phyloP scores from a whole-genome alignment of 2,888 invertebrate genomes.

The Pseudococcus longispinus region DNA sequence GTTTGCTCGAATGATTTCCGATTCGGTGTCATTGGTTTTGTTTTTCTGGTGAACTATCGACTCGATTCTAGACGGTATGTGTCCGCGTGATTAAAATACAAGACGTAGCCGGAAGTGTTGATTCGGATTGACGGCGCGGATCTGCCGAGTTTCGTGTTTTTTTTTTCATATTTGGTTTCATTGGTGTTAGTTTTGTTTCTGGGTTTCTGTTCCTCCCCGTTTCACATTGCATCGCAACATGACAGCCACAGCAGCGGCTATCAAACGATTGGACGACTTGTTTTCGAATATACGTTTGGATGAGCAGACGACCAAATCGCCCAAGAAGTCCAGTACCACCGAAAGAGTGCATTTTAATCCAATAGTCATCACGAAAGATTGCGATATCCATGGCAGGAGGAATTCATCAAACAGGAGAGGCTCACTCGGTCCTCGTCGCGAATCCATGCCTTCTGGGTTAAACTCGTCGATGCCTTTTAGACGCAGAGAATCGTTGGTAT shows the following conservation, averaged over 20 bases:
- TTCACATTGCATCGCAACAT: slow-evolving; percentile 32
- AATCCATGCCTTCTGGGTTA: slow-evolving; percentile 60
- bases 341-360: slow-evolving; percentile 58
- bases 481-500: slow-evolving; percentile 66
- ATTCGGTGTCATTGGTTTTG: not conserved
- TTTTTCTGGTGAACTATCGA: not conserved
- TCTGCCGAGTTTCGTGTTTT: not conserved
- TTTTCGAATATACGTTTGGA: slow-evolving; percentile 73
- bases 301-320: slow-evolving; percentile 63
- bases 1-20: not conserved
- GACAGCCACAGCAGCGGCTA: slow-evolving; percentile 66
- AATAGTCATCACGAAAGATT: slow-evolving; percentile 67
- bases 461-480: slow-evolving; percentile 60
- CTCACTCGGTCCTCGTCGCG: slow-evolving; percentile 58
- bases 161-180: not conserved
- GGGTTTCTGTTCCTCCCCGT: not conserved
- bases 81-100: not conserved
- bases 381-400: slow-evolving; percentile 75
- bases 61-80: not conserved
- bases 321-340: slow-evolving; percentile 59
- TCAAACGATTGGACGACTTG: slow-evolving; percentile 76
- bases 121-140: not conserved
- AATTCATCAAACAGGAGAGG: slow-evolving; percentile 67
- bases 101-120: not conserved
- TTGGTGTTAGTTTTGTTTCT: not conserved